A percentile compares a stretch with the other conserved stretches of the same genome.
Evolutionary conservation across 2,113 vertebrate species (phyloP).

Genomic region (Misgurnus anguillicaudatus): DNA sequence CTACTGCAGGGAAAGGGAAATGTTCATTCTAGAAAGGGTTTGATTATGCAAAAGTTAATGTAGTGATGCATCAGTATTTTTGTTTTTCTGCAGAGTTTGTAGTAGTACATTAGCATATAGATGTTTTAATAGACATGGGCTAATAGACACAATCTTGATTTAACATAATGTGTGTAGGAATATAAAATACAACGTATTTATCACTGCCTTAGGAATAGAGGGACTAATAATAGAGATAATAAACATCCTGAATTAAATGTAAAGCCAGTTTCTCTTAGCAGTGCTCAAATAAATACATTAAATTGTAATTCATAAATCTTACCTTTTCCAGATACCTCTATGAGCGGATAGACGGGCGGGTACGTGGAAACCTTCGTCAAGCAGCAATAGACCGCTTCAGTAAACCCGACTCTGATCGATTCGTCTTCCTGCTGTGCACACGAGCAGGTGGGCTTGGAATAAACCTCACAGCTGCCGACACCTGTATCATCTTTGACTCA

Average conservation of each 20-base stretch:
- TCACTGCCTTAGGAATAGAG: not conserved
- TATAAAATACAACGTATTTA: too few relatives aligned
- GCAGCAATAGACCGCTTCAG: conserved; percentile 98
- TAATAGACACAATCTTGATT: too few relatives aligned
- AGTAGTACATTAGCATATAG: too few relatives aligned
- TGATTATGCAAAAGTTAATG: too few relatives aligned
- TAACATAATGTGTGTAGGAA: too few relatives aligned
- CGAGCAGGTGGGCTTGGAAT: conserved; percentile 95
- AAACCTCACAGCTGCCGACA: conserved; percentile 97
- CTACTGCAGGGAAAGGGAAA: too few relatives aligned
- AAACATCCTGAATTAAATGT: not conserved
- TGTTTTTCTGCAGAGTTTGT: too few relatives aligned
- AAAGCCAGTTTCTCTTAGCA: not conserved
- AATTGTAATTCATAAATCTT: not conserved
- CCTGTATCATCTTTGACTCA: conserved; percentile 98
- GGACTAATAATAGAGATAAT: too few relatives aligned
- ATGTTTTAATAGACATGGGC: too few relatives aligned
- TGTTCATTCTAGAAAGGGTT: too few relatives aligned
- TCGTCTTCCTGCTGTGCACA: conserved; percentile 96
- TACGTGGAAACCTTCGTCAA: conserved; percentile 93
- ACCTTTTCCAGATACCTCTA: conserved; percentile 85
- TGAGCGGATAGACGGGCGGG: conserved; percentile 94
- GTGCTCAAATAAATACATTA: not conserved
- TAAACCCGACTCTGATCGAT: conserved; percentile 95
- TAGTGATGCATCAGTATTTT: too few relatives aligned